Evolutionary conservation across 2,113 vertebrate genomes (phyloP).

Genomic region (Atlantisia rogersi): DNA sequence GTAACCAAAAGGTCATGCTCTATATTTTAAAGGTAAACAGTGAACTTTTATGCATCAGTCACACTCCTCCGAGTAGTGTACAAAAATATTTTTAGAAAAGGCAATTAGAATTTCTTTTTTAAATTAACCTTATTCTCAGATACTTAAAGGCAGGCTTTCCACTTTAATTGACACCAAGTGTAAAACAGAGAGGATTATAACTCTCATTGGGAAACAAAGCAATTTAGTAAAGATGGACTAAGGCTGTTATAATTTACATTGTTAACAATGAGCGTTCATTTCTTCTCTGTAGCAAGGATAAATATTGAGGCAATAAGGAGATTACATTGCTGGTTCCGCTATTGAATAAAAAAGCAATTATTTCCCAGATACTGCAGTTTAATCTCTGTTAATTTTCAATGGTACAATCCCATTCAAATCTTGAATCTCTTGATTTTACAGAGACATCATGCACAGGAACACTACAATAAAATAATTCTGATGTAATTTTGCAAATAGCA

Average conservation of each 20-base stretch:
- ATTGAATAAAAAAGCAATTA: not conserved
- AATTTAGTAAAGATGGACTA: not conserved
- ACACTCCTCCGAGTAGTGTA: not conserved
- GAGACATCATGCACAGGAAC: not conserved
- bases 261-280: not conserved
- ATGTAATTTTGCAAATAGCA: not conserved
- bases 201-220: not conserved
- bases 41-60: not conserved
- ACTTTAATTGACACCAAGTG: not conserved
- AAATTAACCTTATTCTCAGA: not conserved
- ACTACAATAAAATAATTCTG: not conserved
- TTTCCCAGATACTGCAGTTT: not conserved
- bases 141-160: not conserved
- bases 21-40: conserved; percentile 30
- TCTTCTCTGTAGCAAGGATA: not conserved
- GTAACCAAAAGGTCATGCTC: conserved; percentile 64
- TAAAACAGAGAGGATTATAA: not conserved
- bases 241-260: not conserved
- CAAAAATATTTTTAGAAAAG: not conserved
- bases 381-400: not conserved
- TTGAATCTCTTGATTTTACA: not conserved
- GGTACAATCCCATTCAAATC: not conserved
- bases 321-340: not conserved
- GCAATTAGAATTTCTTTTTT: not conserved
- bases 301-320: not conserved